Evolutionary conservation across 2,797 vertebrate species (phyloP).

Genomic region (Acipenser ruthenus): DNA sequence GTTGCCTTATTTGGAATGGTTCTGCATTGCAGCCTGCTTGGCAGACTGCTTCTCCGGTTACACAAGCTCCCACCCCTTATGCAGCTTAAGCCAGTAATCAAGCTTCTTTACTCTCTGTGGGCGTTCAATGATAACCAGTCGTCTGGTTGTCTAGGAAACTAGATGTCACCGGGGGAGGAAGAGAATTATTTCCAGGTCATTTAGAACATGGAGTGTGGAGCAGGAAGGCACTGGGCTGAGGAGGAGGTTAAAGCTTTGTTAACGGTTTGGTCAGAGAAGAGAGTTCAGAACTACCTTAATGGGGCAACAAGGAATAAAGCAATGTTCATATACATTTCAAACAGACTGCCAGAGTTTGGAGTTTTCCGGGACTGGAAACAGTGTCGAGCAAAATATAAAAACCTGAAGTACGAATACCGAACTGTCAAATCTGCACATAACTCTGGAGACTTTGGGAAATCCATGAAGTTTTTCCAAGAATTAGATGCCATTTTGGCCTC

Average conservation of each 20-base stretch:
- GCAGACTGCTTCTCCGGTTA: slow-evolving; percentile 87
- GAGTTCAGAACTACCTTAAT: slow-evolving; percentile 60
- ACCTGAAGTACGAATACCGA: slow-evolving; percentile 73
- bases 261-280: slow-evolving; percentile 77
- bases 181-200: slow-evolving; percentile 92
- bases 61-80: slow-evolving; percentile 56
- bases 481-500: slow-evolving; percentile 55
- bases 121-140: slow-evolving; percentile 80
- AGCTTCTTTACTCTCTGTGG: slow-evolving; percentile 71
- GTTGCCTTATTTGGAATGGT: slow-evolving; percentile 45
- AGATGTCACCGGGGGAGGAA: slow-evolving; percentile 77
- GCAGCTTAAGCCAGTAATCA: slow-evolving; percentile 92
- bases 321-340: slow-evolving; percentile 81
- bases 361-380: slow-evolving; percentile 79
- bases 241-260: slow-evolving; percentile 78
- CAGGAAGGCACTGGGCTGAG: slow-evolving; percentile 78
- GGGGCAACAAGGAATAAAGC: slow-evolving; percentile 69
- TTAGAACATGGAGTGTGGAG: slow-evolving; percentile 86
- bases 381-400: slow-evolving; percentile 79
- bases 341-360: slow-evolving; percentile 76
- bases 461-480: slow-evolving; percentile 61
- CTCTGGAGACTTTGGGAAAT: slow-evolving; percentile 55
- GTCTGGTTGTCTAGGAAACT: slow-evolving; percentile 93
- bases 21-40: slow-evolving; percentile 58
- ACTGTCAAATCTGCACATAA: slow-evolving; percentile 56